A percentile compares a stretch with the other conserved stretches of the same genome.
Conservation (phyloP, 2,888 invertebrate genomes). For the Tipula confusa region DNA sequence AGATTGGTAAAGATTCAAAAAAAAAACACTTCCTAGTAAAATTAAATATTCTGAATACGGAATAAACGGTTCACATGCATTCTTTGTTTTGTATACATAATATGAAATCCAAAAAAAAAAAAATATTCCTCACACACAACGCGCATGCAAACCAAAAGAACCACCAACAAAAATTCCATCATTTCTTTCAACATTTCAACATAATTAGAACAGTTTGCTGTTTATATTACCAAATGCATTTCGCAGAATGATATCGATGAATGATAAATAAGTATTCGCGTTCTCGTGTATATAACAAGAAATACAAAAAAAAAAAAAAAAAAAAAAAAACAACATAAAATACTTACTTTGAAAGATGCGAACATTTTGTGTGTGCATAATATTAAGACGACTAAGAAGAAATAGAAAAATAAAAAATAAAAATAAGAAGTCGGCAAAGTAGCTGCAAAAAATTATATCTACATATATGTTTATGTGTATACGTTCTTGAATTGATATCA, state of each 20-base stretch:
- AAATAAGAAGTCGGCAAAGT: neutral
- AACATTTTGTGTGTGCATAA: neutral
- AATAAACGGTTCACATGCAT: neutral
- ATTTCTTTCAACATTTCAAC: conserved; percentile 20
- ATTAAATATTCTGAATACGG: neutral
- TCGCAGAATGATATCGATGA: conserved; percentile 25
- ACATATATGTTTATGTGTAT: neutral
- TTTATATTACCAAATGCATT: conserved; percentile 20
- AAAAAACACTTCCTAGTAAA: neutral
- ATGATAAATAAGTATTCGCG: neutral
- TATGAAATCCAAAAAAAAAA: neutral
- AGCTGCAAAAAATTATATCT: neutral
- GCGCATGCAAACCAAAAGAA: neutral
- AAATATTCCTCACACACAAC: neutral
- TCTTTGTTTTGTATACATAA: neutral
- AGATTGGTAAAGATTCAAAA: neutral
- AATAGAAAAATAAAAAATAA: no score
- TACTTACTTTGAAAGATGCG: neutral
- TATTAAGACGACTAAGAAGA: neutral
- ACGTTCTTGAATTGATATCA: neutral
- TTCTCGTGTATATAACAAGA: neutral
- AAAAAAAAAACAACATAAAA: no score
- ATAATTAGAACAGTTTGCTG: conserved; percentile 4
- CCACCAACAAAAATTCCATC: neutral
- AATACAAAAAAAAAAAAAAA: no score